Evolutionary conservation across 2,888 invertebrate species (phyloP).

Genomic region (Andrena haemorrhoa): DNA sequence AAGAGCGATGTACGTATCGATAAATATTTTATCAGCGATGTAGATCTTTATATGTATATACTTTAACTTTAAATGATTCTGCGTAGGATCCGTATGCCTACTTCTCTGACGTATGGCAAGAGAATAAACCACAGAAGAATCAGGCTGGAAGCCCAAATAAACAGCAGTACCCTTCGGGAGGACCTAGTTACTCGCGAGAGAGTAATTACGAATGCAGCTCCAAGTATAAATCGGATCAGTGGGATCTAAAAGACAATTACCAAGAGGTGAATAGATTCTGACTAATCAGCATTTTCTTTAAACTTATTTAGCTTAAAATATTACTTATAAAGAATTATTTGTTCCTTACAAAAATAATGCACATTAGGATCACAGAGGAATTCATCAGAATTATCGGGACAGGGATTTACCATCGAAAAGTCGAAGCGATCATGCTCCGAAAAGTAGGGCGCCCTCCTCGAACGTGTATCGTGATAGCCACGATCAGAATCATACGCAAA

Average conservation of each 20-base stretch:
- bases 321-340: constrained; percentile 5
- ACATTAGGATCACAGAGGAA: constrained; percentile 74
- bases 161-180: constrained; percentile 75
- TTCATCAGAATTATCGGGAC: constrained; percentile 77
- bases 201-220: constrained; percentile 76
- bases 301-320: not conserved
- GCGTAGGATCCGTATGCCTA: constrained; percentile 82
- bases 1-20: constrained; percentile 79
- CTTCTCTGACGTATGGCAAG: constrained; percentile 84
- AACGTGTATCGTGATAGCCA: constrained; percentile 71
- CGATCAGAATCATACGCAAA: constrained; percentile 72
- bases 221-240: constrained; percentile 80
- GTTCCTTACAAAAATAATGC: constrained; percentile 16
- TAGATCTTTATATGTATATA: not conserved
- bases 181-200: constrained; percentile 74
- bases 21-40: not conserved
- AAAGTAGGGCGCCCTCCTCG: constrained; percentile 67
- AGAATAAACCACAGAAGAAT: constrained; percentile 79
- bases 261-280: constrained; percentile 73
- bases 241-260: constrained; percentile 79
- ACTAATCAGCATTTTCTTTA: not conserved
- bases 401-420: constrained; percentile 75
- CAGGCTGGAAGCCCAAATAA: constrained; percentile 70
- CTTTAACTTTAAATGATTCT: not conserved
- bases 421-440: constrained; percentile 72